Evolutionary conservation across 2,888 invertebrate species (phyloP).

Genomic region (Drosophila algonquin): DNA sequence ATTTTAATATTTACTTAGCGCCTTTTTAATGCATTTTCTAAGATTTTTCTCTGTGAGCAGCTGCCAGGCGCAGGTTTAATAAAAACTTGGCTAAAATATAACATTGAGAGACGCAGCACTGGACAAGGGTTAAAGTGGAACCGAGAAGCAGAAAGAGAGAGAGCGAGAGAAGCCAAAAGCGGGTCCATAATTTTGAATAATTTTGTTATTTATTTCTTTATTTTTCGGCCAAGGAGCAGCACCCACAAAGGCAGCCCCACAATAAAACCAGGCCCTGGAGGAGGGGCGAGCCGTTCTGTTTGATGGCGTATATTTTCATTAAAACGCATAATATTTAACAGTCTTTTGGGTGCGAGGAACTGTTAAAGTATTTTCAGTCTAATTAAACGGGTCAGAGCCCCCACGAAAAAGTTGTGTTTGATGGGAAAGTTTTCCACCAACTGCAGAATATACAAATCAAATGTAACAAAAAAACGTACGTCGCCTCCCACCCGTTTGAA

Average conservation of each 20-base stretch:
- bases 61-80: slow-evolving; percentile 41
- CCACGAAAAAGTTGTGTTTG: slow-evolving; percentile 6
- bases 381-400: slow-evolving; percentile 50
- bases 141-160: background rate
- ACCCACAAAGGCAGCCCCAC: slow-evolving; percentile 59
- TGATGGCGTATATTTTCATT: slow-evolving; percentile 73
- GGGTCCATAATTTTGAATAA: slow-evolving; percentile 72
- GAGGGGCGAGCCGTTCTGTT: slow-evolving; percentile 6
- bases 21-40: slow-evolving; percentile 69
- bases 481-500: no score
- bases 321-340: slow-evolving; percentile 66
- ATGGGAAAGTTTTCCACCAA: slow-evolving; percentile 10
- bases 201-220: slow-evolving; percentile 64
- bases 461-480: background rate
- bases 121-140: slow-evolving; percentile 63
- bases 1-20: slow-evolving; percentile 73
- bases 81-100: slow-evolving; percentile 67
- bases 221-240: slow-evolving; percentile 18
- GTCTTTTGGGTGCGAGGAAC: slow-evolving; percentile 28
- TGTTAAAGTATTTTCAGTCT: slow-evolving; percentile 35
- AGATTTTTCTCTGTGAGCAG: slow-evolving; percentile 54
- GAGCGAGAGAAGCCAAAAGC: slow-evolving; percentile 17
- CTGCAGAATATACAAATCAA: background rate
- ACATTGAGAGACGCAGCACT: slow-evolving; percentile 22
- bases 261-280: slow-evolving; percentile 62